Base-by-base conservation (phyloP, 2,113 vertebrate species). In the Apteryx owenii region DNA sequence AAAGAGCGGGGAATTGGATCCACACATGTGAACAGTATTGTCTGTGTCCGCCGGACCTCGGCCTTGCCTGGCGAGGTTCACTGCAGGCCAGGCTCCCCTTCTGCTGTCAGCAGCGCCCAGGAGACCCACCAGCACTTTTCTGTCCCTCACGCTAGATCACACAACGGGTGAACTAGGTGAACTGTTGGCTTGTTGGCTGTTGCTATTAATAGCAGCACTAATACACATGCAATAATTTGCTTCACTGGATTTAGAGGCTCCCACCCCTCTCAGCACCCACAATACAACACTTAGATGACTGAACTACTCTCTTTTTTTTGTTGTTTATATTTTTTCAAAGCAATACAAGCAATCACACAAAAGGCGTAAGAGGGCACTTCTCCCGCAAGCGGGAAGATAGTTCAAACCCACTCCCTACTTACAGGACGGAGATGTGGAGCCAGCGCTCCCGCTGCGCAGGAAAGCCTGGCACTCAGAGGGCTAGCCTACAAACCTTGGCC, bases 41-140 rank as follows among this genome's bases (percentile, higher is more conserved):
- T 76, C 21, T 48, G 66, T 10, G 4, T 33, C 70, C 53, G 6
- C 25, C 22, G 38, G 36, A 12, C 44, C 51, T 61, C 69, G 42
- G 64, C 33, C 58, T 36, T 25, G 36, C 36, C 16, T n/a, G 56
- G 22, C 17, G 54, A 29, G 0, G 2, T 28, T 48, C 0, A 0
- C 18, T n/a, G 40, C 0, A 54, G 78, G n/a, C 79, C 61, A 2
- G 21, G 65, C n/a, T 77, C 1, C 1, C 58, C 56, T 72, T 4
- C 5, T 46, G 17, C 46, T 85, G 33, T 15, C 62, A 64, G 66
- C 62, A 71, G 28, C 48, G 26, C 4, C 18, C 56, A 44, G 68
- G 22, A 94, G 94, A 77, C 44, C n/a, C 48, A 61, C 4, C 51
- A 68, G 38, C 25, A 7, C 40, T 61, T 18, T 76, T 70, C 28